phyloP scores from a whole-genome alignment of 1,140 invertebrate species.

The Muscidifurax raptorellus region DNA sequence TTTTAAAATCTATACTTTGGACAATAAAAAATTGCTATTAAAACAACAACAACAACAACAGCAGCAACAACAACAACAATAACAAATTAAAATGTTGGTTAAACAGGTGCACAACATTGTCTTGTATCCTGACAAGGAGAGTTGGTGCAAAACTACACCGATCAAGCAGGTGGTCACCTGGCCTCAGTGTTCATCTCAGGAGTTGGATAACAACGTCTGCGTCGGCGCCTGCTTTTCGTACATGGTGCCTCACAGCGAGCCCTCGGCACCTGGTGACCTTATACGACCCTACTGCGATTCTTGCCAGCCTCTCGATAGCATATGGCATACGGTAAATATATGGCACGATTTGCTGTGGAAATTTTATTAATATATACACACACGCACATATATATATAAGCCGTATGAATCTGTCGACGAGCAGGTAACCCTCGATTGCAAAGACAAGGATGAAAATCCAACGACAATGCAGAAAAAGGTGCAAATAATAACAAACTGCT shows the following conservation, averaged over 20 bases:
- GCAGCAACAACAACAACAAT: too few species aligned
- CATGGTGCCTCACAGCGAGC: slow-evolving; percentile 81
- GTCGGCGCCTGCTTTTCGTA: slow-evolving; percentile 83
- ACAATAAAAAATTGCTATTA: too few species aligned
- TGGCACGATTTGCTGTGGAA: too few species aligned
- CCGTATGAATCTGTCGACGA: too few species aligned
- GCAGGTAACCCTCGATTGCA: slow-evolving; percentile 78
- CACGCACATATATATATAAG: too few species aligned
- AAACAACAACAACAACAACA: too few species aligned
- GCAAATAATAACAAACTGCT: slow-evolving; percentile 81
- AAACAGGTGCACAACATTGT: slow-evolving; percentile 82
- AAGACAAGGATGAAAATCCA: slow-evolving; percentile 75
- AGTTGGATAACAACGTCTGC: slow-evolving; percentile 83
- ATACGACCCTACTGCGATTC: slow-evolving; percentile 82
- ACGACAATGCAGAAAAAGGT: slow-evolving; percentile 79
- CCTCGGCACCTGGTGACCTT: slow-evolving; percentile 80
- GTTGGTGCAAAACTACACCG: slow-evolving; percentile 82
- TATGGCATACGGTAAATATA: slow-evolving; percentile 79
- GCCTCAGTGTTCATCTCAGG: slow-evolving; percentile 78
- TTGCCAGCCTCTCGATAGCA: slow-evolving; percentile 79
- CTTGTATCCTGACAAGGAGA: slow-evolving; percentile 81
- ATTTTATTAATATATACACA: too few species aligned
- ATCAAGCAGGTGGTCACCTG: slow-evolving; percentile 81
- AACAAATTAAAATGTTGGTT: background rate
- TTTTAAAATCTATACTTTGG: too few species aligned